These are phyloP conservation scores for Rhinichthys klamathensis DNA, from an alignment of 2,113 vertebrate genomes.

Conservation along the genomic window DNA sequence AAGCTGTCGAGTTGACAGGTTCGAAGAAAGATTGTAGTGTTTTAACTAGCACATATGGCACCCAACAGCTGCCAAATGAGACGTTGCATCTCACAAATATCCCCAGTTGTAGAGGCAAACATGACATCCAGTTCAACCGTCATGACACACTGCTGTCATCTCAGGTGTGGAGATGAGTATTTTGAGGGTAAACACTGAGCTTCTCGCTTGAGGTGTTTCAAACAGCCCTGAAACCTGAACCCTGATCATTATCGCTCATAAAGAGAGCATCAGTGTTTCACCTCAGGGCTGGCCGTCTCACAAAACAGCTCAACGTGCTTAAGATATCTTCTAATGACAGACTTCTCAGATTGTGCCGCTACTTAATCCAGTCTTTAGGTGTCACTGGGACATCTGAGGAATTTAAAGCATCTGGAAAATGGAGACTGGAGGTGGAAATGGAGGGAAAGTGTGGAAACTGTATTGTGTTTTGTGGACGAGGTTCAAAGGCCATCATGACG, in stretches of 20 bases:
- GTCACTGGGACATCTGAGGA: constrained; percentile 27
- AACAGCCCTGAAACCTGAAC: not conserved
- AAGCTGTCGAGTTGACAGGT: not conserved
- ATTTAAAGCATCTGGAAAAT: constrained; percentile 14
- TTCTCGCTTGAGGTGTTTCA: not conserved
- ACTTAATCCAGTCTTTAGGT: constrained; percentile 17
- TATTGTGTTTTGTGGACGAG: constrained; percentile 9
- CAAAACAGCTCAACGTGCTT: constrained; percentile 15
- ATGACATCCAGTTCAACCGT: not conserved
- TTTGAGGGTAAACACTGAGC: constrained; percentile 10
- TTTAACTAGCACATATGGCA: not conserved
- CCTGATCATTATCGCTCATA: constrained; percentile 11
- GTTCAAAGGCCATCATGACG: not conserved
- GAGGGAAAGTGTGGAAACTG: constrained; percentile 20
- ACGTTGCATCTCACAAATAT: not conserved
- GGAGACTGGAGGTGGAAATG: not conserved
- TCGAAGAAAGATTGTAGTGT: not conserved
- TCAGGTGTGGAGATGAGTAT: not conserved
- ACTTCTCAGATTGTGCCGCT: not conserved
- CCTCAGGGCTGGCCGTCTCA: not conserved
- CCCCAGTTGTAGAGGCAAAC: not conserved
- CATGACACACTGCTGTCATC: not conserved
- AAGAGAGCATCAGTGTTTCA: not conserved
- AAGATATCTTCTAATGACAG: constrained; percentile 30
- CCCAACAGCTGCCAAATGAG: constrained; percentile 6